phyloP scores from a whole-genome alignment of 2,797 vertebrate genomes.

The Lepilemur ruficaudatus region DNA sequence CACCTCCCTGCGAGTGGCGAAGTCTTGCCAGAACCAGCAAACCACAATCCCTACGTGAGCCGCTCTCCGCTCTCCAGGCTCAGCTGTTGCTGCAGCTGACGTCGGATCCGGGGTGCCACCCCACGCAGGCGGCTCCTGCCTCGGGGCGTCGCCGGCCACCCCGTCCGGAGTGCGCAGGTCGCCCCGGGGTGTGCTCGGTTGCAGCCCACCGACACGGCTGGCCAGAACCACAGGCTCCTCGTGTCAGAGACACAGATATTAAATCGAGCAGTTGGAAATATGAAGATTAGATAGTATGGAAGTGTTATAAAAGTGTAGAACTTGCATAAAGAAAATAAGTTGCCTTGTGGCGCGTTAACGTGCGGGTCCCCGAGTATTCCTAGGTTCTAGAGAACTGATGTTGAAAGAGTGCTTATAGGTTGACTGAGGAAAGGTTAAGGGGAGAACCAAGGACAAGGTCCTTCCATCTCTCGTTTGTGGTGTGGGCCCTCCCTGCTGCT shows the following conservation, averaged over 20 bases:
- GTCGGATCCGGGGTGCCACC: slow-evolving; percentile 62
- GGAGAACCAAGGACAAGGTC: background rate
- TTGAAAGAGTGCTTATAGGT: background rate
- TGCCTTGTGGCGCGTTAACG: background rate
- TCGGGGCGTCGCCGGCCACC: background rate
- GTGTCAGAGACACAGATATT: background rate
- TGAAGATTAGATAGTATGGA: background rate
- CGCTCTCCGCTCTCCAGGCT: background rate
- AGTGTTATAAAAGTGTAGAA: background rate
- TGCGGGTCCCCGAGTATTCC: background rate
- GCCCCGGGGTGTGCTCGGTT: background rate
- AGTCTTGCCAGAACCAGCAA: slow-evolving; percentile 39
- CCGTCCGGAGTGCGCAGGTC: background rate
- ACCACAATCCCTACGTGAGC: slow-evolving; percentile 55
- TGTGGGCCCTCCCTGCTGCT: background rate
- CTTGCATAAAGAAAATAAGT: background rate
- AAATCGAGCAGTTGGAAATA: background rate
- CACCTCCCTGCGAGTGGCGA: background rate
- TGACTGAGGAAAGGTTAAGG: background rate
- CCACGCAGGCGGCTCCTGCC: slow-evolving; percentile 22
- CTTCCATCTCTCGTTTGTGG: background rate
- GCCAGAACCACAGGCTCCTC: background rate
- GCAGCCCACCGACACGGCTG: background rate
- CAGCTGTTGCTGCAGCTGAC: slow-evolving; percentile 35
- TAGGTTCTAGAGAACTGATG: background rate